Evolutionary conservation across 2,113 vertebrate genomes (phyloP), one percentile per base, ranked within the genome.

Genomic region (Choloepus hoffmanni): DNA sequence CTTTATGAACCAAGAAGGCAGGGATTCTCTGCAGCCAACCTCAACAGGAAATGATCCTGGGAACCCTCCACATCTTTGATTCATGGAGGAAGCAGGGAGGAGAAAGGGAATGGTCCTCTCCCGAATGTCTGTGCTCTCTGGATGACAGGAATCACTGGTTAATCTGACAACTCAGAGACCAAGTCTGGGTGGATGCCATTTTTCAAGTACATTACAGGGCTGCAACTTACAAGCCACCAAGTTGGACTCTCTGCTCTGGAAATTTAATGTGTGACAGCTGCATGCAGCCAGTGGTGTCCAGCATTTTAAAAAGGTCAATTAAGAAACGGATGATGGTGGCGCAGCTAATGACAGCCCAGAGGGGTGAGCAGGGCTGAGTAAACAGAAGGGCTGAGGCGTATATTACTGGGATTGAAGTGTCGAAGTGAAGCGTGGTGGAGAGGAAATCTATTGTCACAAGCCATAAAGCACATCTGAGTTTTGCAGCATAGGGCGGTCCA

Each of bases 291-390:
- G 93, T 93, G 83, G 18, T 88, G 86, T 87, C 96, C 95, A 96
- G 95, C 94, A 98, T 97, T 98, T 94, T 93, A 79, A 96, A 95
- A 97, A 96, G 97, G 96, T 97, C 96, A 96, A 97, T 97, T 96
- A 97, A 97, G 96, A 95, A 97, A n/a, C 40, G 33, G 88, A 62
- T 92, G 78, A 73, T 81, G 89, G 89, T 14, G 96, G 72, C 43
- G 90, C 55, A 26, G 96, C 84, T 96, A 97, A 74, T 85, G 97
- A 96, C 83, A 90, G 94, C 96, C 93, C 89, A 28, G 94, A 83
- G 96, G 97, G 95, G 36, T 43, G 89, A 95, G 85, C 68, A 30
- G 82, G 93, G 83, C 85, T 15, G 70, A 26, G 65, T 96, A 94
- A 85, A 95, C 95, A 93, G 88, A 74, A 73, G 86, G 89, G 30